Base-by-base conservation (phyloP, 2,888 invertebrate species). In the Adineta ricciae region DNA sequence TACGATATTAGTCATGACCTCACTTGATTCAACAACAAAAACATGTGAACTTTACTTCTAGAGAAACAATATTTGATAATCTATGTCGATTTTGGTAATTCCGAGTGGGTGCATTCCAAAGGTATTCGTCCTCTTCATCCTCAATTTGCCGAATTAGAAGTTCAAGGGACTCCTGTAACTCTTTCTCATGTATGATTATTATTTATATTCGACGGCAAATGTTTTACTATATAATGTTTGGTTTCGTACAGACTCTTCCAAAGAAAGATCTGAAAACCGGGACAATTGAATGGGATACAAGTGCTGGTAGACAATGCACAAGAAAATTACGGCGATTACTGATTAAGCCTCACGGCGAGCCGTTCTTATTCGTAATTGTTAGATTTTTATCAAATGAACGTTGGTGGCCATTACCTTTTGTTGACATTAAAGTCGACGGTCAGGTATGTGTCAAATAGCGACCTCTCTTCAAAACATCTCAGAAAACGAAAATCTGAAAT, bases 31-130 rank as follows among this genome's bases (percentile, higher is more conserved):
- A 46, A 46, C 5, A 46, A n/a, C 19, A 24, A 41, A n/a, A 38
- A 21, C 14, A 50, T 41, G 1, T 3, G 24, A 41, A n/a, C 41
- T 24, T 32, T 41, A n/a, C 16, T 24, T 78, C 41, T 78, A 78
- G 78, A 78, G n/a, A 21, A 24, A 24, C 38, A 78, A 38, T 78
- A 21, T 38, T 38, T 41, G 32, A 14, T 78, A 2, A 78, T 78
- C 14, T 78, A 78, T 78, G 41, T 78, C n/a, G 78, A 78, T 41
- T 78, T 78, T 41, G 78, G 78, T n/a, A 78, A 78, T 78, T 78
- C 78, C 7, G 78, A 78, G n/a, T 78, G 78, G 78, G 8, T 78
- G 14, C 78, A 38, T 24, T 24, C n/a, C 7, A 41, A 78, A 41
- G 19, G 41, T 38, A 78, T 78, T 41, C 78, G 78, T 78, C 78